Base-by-base conservation (phyloP, 2,113 vertebrate genomes). In the Lepisosteus oculatus region DNA sequence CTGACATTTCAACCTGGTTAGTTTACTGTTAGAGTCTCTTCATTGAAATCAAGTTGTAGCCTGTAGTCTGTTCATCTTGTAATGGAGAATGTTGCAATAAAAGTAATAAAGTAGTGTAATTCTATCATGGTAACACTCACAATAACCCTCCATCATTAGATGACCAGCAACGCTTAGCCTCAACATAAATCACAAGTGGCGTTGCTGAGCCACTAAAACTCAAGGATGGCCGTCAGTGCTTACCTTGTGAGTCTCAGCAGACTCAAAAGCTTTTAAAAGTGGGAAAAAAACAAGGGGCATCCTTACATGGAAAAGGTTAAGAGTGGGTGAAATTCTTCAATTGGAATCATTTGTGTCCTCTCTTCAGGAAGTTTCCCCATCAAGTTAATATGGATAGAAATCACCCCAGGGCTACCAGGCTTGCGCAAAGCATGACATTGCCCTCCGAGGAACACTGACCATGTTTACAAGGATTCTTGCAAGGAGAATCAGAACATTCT, bases 291-390 rank as follows among this genome's bases (percentile, higher is more conserved):
- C 29, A n/a, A 12, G 13, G 13, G 43, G 55, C 13, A 3, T 15
- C 72, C 42, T 13, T 42, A 11, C 42, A 9, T 63, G 43, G 61
- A 61, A 55, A 12, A 56, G 65, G 65, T 66, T 9, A 67, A 14
- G 54, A 59, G 54, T 67, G 64, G 65, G 70, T 65, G 62, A 71
- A 62, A 54, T 15, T 62, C 43, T 71, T 45, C 62, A 65, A 64
- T 41, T 55, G 17, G n/a, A 29, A 6, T 17, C 44, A 15, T 43
- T 14, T n/a, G 47, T 57, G 2, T 66, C 57, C 65, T 43, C 67
- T 3, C 55, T 29, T 17, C 67, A 43, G 65, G 55, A 45, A 13
- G 65, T 43, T 44, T 44, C 17, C 44, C 65, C 72, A 73, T 14
- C 44, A 68, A 43, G 45, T 41, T 13, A 17, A 68, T 64, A 55